These are phyloP conservation scores for Hecatera dysodea DNA, from an alignment of 2,888 invertebrate species.

Conservation along the genomic window DNA sequence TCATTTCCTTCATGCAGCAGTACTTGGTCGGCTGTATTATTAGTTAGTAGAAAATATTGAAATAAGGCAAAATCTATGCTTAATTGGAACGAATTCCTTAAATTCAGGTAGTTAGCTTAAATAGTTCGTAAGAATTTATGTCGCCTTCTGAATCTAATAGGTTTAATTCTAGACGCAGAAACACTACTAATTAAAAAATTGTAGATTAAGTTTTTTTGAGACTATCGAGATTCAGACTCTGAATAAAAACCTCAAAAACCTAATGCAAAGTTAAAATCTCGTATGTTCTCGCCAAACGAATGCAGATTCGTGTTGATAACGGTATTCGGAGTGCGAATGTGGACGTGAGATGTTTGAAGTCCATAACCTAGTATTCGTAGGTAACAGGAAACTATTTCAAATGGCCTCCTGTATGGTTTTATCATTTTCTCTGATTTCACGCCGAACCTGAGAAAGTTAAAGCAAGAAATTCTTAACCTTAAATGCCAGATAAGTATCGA, in stretches of 20 bases:
- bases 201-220: conserved; percentile 11
- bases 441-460: conserved; percentile 47
- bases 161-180: conserved; percentile 10
- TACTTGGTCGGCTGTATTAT: conserved; percentile 26
- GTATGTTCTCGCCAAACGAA: conserved; percentile 72
- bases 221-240: conserved; percentile 18
- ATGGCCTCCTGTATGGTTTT: conserved; percentile 46
- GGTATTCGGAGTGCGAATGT: conserved; percentile 74
- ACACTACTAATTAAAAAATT: background rate
- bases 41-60: conserved; percentile 14
- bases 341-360: conserved; percentile 79
- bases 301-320: conserved; percentile 78
- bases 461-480: conserved; percentile 24
- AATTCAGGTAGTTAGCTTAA: conserved; percentile 9
- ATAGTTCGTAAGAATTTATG: conserved; percentile 31
- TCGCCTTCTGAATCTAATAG: conserved; percentile 3
- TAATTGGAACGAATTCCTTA: conserved; percentile 25
- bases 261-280: conserved; percentile 67
- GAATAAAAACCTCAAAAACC: conserved; percentile 52
- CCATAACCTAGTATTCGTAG: conserved; percentile 66
- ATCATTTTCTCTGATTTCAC: conserved; percentile 53
- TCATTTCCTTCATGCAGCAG: conserved; percentile 55
- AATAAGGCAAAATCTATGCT: conserved; percentile 19
- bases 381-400: conserved; percentile 57
- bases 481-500: conserved; percentile 36